Percentiles rank a stretch among this genome's conserved stretches.
Evolutionary conservation across 2,797 vertebrate genomes (phyloP).

Genomic region (Passerculus sandwichensis): DNA sequence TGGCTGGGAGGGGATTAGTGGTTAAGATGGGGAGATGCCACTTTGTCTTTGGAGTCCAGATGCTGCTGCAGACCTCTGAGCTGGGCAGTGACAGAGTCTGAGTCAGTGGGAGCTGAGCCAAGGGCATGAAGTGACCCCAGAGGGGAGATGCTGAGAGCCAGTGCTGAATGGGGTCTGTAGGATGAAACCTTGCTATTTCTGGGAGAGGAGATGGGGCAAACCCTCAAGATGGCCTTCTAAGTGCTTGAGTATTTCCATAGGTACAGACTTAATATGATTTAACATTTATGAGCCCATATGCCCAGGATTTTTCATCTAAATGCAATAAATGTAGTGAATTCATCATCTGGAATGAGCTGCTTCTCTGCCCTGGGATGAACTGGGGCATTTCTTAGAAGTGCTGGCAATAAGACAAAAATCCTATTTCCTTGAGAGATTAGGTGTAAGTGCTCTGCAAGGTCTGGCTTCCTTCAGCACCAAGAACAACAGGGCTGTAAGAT

Average conservation of each 20-base stretch:
- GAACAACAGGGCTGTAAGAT: neutral
- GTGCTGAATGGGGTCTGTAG: neutral
- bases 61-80: neutral
- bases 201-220: neutral
- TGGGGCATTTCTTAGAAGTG: neutral
- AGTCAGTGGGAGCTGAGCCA: neutral
- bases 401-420: neutral
- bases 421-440: neutral
- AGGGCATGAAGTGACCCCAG: neutral
- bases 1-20: neutral
- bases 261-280: neutral
- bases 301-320: neutral
- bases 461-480: neutral
- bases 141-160: neutral
- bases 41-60: neutral
- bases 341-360: neutral
- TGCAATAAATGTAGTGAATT: neutral
- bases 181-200: neutral
- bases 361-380: neutral
- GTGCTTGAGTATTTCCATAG: neutral
- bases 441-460: neutral
- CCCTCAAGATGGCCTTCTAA: neutral
- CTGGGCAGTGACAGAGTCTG: rapidly evolving
- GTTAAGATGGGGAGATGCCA: neutral
- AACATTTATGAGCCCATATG: neutral